Base-by-base conservation (phyloP, 2,797 vertebrate genomes). In the Cottoperca gobio region DNA sequence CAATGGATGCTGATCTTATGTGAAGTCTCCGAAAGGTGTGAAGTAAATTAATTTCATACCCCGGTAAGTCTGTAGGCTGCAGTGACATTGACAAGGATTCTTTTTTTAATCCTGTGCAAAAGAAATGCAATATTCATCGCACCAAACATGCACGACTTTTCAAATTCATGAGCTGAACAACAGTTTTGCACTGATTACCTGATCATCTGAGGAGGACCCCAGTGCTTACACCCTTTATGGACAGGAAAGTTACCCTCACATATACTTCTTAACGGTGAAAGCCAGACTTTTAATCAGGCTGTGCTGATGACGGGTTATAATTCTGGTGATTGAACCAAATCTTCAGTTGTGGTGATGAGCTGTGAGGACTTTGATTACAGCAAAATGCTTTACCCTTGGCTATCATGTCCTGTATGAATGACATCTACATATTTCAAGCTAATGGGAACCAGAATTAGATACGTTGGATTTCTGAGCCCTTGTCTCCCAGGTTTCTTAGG, bases 31-130 rank as follows among this genome's bases (percentile, higher is more conserved):
- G 26, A 91, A 90, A 88, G 79, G 79, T 90, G 89, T 88, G 90
- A 88, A 86, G 81, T 89, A 85, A 91, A 90, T 90, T 79, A 83
- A 91, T 93, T 93, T 91, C 85, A 91, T 91, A 89, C 78, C 73
- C 59, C 68, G 75, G 83, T 88, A 83, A 87, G 58, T 90, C 79
- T 86, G 79, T 75, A 89, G 89, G 64, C 75, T 69, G 40, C 71
- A 68, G 26, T 85, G 77, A 88, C 84, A 76, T 69, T 89, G 86
- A 86, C 78, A 78, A 78, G 81, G 54, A 21, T 60, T 57, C 81
- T 71, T 35, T 42, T 73, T 69, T 75, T 77, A 60, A 86, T 83
- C 67, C 43, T 59, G 52, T n/a, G 5, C 60, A 67, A 57, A 39
- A 55, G 71, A 80, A 28, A 26, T 57, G 45, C 67, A 55, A 43